Conservation (phyloP, 2,888 invertebrate species). For the Aproaerema taeniolella region DNA sequence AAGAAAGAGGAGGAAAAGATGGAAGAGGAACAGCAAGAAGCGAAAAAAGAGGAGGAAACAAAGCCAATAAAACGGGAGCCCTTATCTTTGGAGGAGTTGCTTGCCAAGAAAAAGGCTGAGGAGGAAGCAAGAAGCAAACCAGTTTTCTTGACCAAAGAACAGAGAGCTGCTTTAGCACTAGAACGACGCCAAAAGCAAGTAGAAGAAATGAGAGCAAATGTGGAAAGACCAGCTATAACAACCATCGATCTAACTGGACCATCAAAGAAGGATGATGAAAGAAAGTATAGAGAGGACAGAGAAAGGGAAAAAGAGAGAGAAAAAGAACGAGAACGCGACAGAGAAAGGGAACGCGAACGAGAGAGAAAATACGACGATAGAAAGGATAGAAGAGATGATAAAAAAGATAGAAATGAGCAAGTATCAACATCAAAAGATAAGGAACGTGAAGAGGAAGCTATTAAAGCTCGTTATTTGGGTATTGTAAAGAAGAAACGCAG, state of each 20-base stretch:
- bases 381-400: slow-evolving; percentile 68
- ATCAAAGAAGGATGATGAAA: slow-evolving; percentile 58
- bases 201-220: slow-evolving; percentile 84
- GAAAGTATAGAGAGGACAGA: slow-evolving; percentile 64
- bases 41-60: slow-evolving; percentile 57
- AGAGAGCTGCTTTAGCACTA: slow-evolving; percentile 93
- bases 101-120: slow-evolving; percentile 97
- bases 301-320: slow-evolving; percentile 59
- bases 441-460: slow-evolving; percentile 95
- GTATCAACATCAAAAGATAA: slow-evolving; percentile 84
- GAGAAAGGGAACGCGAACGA: slow-evolving; percentile 75
- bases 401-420: slow-evolving; percentile 73
- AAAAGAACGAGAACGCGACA: slow-evolving; percentile 63
- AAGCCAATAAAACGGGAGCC: slow-evolving; percentile 82
- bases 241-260: slow-evolving; percentile 72
- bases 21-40: slow-evolving; percentile 56
- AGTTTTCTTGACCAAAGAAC: slow-evolving; percentile 97
- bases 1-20: slow-evolving; percentile 47
- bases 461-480: slow-evolving; percentile 96
- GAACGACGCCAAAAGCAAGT: slow-evolving; percentile 93
- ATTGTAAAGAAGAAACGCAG: slow-evolving; percentile 94
- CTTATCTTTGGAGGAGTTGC: slow-evolving; percentile 94
- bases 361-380: slow-evolving; percentile 71
- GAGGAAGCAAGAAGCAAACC: slow-evolving; percentile 97
- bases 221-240: slow-evolving; percentile 65